phyloP scores from a whole-genome alignment of 2,797 vertebrate genomes.

The Pangasius sanitwongsei region DNA sequence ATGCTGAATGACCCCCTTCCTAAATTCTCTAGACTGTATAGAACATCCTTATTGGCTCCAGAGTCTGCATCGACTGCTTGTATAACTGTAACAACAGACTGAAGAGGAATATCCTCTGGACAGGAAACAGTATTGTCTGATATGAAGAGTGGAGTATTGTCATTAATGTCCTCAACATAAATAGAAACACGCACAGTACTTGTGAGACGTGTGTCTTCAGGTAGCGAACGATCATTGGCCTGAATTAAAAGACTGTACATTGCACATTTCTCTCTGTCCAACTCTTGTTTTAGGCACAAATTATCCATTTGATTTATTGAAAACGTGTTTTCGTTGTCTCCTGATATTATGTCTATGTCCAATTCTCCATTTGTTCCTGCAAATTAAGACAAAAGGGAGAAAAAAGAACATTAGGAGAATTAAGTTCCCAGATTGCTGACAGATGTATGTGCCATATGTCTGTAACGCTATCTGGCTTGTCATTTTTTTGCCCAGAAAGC shows the following conservation, averaged over 20 bases:
- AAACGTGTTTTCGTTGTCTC: conserved; percentile 67
- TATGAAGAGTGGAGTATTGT: conserved; percentile 73
- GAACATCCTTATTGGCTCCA: conserved; percentile 69
- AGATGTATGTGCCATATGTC: conserved; percentile 29
- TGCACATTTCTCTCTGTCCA: conserved; percentile 72
- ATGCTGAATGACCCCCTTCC: conserved; percentile 65
- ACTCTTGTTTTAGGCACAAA: conserved; percentile 67
- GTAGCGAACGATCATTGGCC: conserved; percentile 67
- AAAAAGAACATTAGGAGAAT: conserved; percentile 10
- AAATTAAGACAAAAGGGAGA: conserved; percentile 39
- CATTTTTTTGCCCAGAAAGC: background rate
- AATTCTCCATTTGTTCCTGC: conserved; percentile 70
- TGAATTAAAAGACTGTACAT: conserved; percentile 71
- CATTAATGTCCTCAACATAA: conserved; percentile 72
- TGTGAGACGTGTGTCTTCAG: conserved; percentile 64
- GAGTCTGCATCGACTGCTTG: conserved; percentile 70
- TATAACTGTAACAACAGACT: conserved; percentile 66
- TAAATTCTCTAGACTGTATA: conserved; percentile 68
- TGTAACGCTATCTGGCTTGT: conserved; percentile 19
- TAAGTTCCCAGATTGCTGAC: background rate
- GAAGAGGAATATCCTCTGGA: conserved; percentile 67
- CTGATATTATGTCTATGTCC: conserved; percentile 62
- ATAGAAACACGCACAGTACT: conserved; percentile 65
- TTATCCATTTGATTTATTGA: conserved; percentile 59
- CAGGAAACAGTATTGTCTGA: conserved; percentile 60